Base-by-base conservation (phyloP, 2,113 vertebrate genomes). In the Hepsetus odoe region DNA sequence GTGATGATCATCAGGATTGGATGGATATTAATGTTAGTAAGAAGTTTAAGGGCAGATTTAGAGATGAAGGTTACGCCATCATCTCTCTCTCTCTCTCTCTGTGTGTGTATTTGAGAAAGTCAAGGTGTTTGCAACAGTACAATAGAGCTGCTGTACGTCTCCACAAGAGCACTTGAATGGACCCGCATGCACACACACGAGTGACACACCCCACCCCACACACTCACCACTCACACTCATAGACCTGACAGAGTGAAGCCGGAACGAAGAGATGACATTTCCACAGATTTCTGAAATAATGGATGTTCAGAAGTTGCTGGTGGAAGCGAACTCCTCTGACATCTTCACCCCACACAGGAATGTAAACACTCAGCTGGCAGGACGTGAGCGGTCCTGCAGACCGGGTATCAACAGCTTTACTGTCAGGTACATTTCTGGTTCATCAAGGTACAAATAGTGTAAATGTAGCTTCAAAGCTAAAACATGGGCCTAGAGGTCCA, bases 271-370 rank as follows among this genome's bases (percentile, higher is more conserved):
- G 76, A 44, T 77, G 76, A 70, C 30, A 38, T n/a, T 26, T 24
- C 46, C 33, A 28, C 4, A 67, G 18, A 56, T 55, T 53, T 40
- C 33, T 79, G n/a, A 75, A 53, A 40, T 75, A 35, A 51, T 75
- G 18, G 32, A 46, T 1, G 32, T 24, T 32, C 22, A 53, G 24
- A 69, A 61, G 35, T 40, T 35, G 32, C 1, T n/a, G 18, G 49
- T 53, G 44, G 20, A 68, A 38, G 26, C 20, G 66, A 70, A 59
- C 7, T 0, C 51, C 28, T 8, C 30, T 9, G 22, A 26, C 9
- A 13, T 6, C 9, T 55, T 42, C n/a, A 42, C 46, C 35, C 68
- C 3, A 22, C 3, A 0, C 40, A 30, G 38, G 49, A 77, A 69
- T 42, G 38, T 55, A 33, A 53, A 76, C 28, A 40, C 46, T 40